Evolutionary conservation across 2,888 invertebrate genomes (phyloP), one percentile per base, ranked within the genome.

Genomic region (Thysanoteuthis rhombus): DNA sequence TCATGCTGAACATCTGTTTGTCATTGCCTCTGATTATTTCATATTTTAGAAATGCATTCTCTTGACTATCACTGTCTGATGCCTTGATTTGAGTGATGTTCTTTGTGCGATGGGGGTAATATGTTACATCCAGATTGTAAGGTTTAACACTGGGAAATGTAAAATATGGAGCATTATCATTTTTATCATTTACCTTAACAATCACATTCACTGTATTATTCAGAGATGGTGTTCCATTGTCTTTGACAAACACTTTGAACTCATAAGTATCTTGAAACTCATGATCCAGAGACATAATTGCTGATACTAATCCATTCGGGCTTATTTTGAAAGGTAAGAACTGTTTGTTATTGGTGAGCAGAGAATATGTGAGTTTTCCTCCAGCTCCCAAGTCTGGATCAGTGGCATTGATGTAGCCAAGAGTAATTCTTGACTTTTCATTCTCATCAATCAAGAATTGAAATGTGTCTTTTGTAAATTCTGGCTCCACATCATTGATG

Each of bases 1-100:
- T 75, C n/a, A 75, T 75, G n/a, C n/a, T 75, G 75, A 75, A 75
- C n/a, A 75, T 75, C 36, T 75, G 75, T 75, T 75, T 75, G 16
- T 75, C 75, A 75, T 75, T 75, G n/a, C 75, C 75, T 75, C 75
- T 75, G 75, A 75, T 75, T 75, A 75, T 75, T 75, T 75, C 12
- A 75, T 75, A 75, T 75, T 75, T 75, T 75, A 75, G 75, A 75
- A 75, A 75, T 75, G 75, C 75, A 75, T 75, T 75, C 75, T 75
- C 75, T n/a, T 75, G 75, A 75, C 75, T 75, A 75, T 75, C 75
- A 75, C n/a, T 75, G n/a, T 75, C 75, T n/a, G n/a, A 10, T 75
- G 75, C 75, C 75, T 75, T 75, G n/a, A 75, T 75, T 36, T 75
- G n/a, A 12, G n/a, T 75, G 75, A 75, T 75, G 75, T 75, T 75